Base-by-base conservation (phyloP, 2,797 vertebrate species). In the Adrianichthys oophorus region DNA sequence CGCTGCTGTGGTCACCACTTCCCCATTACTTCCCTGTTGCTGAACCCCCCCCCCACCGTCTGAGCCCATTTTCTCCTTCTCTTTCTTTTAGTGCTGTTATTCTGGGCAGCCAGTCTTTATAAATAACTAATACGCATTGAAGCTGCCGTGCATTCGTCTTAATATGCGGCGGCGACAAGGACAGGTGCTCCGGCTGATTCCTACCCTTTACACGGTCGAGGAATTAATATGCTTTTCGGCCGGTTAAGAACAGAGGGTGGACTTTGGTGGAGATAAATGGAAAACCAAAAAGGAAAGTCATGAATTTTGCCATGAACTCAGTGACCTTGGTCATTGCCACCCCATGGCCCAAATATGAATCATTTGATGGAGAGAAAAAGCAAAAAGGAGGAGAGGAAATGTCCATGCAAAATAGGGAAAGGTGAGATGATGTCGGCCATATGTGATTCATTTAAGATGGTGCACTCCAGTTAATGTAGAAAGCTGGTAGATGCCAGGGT, bases 381-480 rank as follows among this genome's bases (percentile, higher is more conserved):
- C 41, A 40, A 46, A 15, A 43, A 46, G 15, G 21, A 23, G 29
- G 16, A 50, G 45, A 37, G 56, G 78, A 65, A 52, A 52, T 17
- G 17, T 18, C 43, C 49, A 62, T 26, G 43, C 48, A 4, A 58
- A 62, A 56, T 56, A 52, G 66, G 53, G 64, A 47, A 42, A 52
- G 61, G 66, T 14, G 64, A 64, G 70, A 65, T 43, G 67, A 76
- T 86, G 87, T 88, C 83, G 86, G 78, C 85, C 86, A 86, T 90
- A 83, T 89, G 85, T 75, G 81, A 82, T 87, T 89, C 70, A 89
- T 91, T 89, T 87, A 78, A 78, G 85, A 70, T 75, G 75, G 72
- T 79, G 85, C 81, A 86, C 86, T 80, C 86, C 85, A 87, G 87
- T 91, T 87, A 87, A 89, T 88, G 74, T 77, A 83, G 63, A 69